These are phyloP conservation scores for Equus przewalskii DNA, from an alignment of 2,113 vertebrate species.

Conservation along the genomic window DNA sequence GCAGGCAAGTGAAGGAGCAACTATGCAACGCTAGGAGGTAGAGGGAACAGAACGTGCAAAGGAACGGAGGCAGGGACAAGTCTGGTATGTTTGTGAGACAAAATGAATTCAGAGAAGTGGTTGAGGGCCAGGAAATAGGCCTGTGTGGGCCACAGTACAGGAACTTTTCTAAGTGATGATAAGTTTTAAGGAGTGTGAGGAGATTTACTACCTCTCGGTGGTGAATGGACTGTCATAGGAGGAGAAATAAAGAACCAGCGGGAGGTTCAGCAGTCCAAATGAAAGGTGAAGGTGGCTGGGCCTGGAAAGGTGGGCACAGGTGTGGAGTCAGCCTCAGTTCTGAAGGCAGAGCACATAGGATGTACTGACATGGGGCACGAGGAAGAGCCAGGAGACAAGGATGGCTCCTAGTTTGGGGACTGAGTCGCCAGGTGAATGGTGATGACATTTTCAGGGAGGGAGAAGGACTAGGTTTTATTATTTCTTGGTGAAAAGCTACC, in stretches of 20 bases:
- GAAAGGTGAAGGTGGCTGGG: neutral
- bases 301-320: neutral
- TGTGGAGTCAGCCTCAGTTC: neutral
- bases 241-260: neutral
- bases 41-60: neutral
- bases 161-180: neutral
- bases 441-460: neutral
- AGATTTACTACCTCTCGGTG: neutral
- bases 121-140: no score
- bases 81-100: neutral
- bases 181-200: neutral
- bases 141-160: neutral
- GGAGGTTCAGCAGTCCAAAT: neutral
- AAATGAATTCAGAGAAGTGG: neutral
- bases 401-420: neutral
- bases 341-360: neutral
- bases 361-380: fast-evolving
- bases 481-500: neutral
- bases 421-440: neutral
- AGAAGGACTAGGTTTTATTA: neutral
- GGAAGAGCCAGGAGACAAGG: neutral
- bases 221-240: neutral
- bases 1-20: neutral
- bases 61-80: neutral
- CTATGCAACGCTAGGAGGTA: no score